These are phyloP conservation scores for Dipodomys stephensi DNA, from an alignment of 2,113 vertebrate genomes.

Conservation along the genomic window DNA sequence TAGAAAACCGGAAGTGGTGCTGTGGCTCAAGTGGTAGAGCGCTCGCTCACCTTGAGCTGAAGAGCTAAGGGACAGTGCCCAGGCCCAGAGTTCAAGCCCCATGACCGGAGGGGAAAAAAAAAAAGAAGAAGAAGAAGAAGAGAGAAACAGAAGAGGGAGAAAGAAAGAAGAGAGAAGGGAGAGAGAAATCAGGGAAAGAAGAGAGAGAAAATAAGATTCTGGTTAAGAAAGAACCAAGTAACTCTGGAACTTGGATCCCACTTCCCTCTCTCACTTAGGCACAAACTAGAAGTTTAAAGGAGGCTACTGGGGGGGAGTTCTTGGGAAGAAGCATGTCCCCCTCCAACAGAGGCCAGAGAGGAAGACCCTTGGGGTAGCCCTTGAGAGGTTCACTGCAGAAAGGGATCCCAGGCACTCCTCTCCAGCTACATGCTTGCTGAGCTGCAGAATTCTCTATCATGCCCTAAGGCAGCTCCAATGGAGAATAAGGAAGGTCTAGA, in stretches of 20 bases:
- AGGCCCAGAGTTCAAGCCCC: too few species aligned
- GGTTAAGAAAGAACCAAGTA: neutral
- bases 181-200: too few species aligned
- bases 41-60: too few species aligned
- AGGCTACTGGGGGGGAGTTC: neutral
- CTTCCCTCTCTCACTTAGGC: neutral
- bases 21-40: too few species aligned
- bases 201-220: neutral
- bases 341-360: neutral
- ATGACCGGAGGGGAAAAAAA: too few species aligned
- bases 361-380: neutral
- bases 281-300: neutral
- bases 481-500: neutral
- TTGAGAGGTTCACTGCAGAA: neutral
- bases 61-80: too few species aligned
- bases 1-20: too few species aligned
- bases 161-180: too few species aligned
- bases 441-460: neutral
- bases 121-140: too few species aligned
- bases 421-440: neutral
- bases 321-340: accelerated
- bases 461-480: neutral
- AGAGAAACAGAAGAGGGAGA: too few species aligned
- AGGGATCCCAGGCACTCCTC: neutral
- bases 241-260: neutral